Conservation (phyloP, 2,888 invertebrate genomes). For the Erebia aethiops region DNA sequence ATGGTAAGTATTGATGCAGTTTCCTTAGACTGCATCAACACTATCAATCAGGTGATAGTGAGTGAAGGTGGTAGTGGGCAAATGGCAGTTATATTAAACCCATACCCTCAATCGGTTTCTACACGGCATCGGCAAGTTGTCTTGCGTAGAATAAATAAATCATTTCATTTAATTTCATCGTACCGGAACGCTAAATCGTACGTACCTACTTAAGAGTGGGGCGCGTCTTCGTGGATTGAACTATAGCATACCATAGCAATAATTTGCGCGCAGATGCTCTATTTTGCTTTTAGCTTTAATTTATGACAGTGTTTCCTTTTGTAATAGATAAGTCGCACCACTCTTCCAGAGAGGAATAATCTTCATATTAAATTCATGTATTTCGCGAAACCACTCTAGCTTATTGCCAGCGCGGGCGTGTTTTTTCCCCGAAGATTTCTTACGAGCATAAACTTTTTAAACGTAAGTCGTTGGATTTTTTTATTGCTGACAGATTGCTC, state of each 20-base stretch:
- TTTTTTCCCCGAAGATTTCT: conserved; percentile 22
- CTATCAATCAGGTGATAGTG: too few species aligned
- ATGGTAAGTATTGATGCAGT: too few species aligned
- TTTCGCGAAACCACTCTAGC: conserved; percentile 22
- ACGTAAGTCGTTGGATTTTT: neutral
- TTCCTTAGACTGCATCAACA: too few species aligned
- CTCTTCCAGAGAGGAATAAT: conserved; percentile 8
- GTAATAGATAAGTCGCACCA: conserved; percentile 7
- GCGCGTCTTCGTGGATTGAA: too few species aligned
- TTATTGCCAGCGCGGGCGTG: conserved; percentile 14
- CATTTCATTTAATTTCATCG: too few species aligned
- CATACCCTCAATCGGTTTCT: too few species aligned
- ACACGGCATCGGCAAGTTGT: too few species aligned
- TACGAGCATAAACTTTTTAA: conserved; percentile 10
- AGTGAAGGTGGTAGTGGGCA: too few species aligned
- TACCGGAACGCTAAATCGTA: too few species aligned
- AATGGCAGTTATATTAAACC: too few species aligned
- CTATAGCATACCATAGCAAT: neutral
- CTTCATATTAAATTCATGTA: conserved; percentile 22
- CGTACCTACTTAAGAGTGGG: too few species aligned
- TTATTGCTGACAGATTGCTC: neutral
- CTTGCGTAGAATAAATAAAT: too few species aligned
- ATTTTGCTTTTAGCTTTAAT: conserved; percentile 3
- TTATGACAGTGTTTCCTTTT: conserved; percentile 16
- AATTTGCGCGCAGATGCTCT: neutral